Conservation (phyloP, 2,113 vertebrate genomes). For the Cricetomys ansorgei region DNA sequence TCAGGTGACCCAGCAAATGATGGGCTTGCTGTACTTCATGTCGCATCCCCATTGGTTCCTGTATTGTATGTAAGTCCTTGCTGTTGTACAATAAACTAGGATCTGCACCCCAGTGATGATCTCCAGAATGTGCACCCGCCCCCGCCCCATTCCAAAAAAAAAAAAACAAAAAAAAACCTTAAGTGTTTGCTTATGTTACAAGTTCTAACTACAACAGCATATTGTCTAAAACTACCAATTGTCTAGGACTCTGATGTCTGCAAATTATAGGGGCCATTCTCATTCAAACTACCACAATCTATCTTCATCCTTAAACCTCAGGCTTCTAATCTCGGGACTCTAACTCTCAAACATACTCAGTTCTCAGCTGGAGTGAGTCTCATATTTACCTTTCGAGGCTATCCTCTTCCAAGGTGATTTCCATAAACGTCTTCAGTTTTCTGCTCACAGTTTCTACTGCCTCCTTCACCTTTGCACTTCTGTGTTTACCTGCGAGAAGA, state of each 20-base stretch:
- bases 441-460: conserved; percentile 86
- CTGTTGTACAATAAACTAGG: too few species aligned
- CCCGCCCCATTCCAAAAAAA: too few species aligned
- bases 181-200: not conserved
- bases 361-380: rapidly evolving
- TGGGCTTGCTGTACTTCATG: too few species aligned
- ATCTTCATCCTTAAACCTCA: not conserved
- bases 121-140: too few species aligned
- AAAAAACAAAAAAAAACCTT: too few species aligned
- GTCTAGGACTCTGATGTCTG: not conserved
- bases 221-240: not conserved
- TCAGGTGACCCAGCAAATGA: too few species aligned
- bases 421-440: conserved; percentile 85
- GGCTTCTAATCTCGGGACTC: not conserved
- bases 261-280: not conserved
- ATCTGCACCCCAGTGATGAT: too few species aligned
- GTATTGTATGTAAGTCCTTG: too few species aligned
- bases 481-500: conserved; percentile 83
- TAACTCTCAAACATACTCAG: rapidly evolving
- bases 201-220: not conserved
- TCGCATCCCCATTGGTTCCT: too few species aligned
- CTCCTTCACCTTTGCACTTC: conserved; percentile 83
- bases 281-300: not conserved
- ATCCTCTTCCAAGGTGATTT: conserved; percentile 81
- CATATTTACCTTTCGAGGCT: conserved; percentile 87